phyloP scores from a whole-genome alignment of 2,888 invertebrate species.

The Acleris emargana region DNA sequence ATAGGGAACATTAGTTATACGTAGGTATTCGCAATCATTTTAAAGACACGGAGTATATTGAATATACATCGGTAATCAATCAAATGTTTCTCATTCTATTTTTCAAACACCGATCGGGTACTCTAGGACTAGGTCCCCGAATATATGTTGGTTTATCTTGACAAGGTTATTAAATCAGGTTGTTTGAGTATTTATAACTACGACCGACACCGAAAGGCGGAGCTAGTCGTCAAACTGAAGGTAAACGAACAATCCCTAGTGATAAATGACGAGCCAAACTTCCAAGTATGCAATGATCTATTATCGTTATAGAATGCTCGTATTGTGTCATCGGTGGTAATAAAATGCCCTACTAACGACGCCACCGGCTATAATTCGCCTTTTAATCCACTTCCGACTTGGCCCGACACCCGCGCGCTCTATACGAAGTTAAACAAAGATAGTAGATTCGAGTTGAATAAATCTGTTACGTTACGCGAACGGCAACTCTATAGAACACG shows the following conservation, averaged over 20 bases:
- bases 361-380: conserved; percentile 49
- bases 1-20: too few relatives aligned
- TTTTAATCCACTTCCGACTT: conserved; percentile 58
- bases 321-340: conserved; percentile 38
- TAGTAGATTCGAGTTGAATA: conserved; percentile 18
- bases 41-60: too few relatives aligned
- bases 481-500: conserved; percentile 11
- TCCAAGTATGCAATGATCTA: conserved; percentile 32
- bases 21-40: too few relatives aligned
- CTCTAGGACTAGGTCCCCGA: too few relatives aligned
- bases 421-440: conserved; percentile 49
- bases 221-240: conserved; percentile 25
- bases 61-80: too few relatives aligned
- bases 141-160: too few relatives aligned
- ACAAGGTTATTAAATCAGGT: conserved; percentile 4
- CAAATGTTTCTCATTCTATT: too few relatives aligned
- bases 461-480: conserved; percentile 23
- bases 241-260: conserved; percentile 22
- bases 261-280: conserved; percentile 29
- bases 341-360: conserved; percentile 44
- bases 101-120: too few relatives aligned
- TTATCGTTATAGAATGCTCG: conserved; percentile 23
- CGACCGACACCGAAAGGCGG: conserved; percentile 15
- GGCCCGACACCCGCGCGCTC: conserved; percentile 52
- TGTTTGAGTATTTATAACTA: conserved; percentile 8